Percentiles rank a stretch among this genome's conserved stretches.
Conservation (phyloP, 1,140 invertebrate species). For the Heliconius congener region DNA sequence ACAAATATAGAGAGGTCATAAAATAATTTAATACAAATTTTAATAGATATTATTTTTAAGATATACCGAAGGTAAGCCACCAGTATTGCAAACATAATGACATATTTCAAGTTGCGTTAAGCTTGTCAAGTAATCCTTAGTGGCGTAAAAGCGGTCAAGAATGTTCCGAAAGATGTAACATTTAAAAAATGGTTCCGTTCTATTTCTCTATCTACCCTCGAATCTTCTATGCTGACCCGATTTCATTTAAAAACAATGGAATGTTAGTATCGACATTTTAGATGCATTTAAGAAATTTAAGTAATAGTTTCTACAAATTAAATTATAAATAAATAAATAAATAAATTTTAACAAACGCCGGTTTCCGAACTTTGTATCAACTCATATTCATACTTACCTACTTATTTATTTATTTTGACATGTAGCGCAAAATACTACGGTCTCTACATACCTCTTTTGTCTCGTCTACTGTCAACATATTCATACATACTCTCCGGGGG, state of each 20-base stretch:
- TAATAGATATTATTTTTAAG: not conserved
- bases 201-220: not conserved
- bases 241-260: not conserved
- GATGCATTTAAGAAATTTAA: too few relatives aligned
- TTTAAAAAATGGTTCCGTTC: not conserved
- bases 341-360: too few relatives aligned
- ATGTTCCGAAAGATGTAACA: not conserved
- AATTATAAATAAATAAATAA: too few relatives aligned
- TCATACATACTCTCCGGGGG: too few relatives aligned
- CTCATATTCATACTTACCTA: too few relatives aligned
- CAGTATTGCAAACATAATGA: not conserved
- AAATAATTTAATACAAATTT: not conserved
- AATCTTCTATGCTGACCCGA: not conserved
- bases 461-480: too few relatives aligned
- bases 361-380: too few relatives aligned
- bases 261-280: not conserved
- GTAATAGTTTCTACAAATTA: too few relatives aligned
- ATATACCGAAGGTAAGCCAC: not conserved
- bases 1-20: too few relatives aligned
- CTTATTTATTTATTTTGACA: too few relatives aligned
- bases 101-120: not conserved
- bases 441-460: too few relatives aligned
- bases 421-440: too few relatives aligned
- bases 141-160: constrained; percentile 22
- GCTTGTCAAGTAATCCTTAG: constrained; percentile 1